These are phyloP conservation scores for Chiloscyllium punctatum DNA, from an alignment of 2,797 vertebrate species.

Conservation along the genomic window DNA sequence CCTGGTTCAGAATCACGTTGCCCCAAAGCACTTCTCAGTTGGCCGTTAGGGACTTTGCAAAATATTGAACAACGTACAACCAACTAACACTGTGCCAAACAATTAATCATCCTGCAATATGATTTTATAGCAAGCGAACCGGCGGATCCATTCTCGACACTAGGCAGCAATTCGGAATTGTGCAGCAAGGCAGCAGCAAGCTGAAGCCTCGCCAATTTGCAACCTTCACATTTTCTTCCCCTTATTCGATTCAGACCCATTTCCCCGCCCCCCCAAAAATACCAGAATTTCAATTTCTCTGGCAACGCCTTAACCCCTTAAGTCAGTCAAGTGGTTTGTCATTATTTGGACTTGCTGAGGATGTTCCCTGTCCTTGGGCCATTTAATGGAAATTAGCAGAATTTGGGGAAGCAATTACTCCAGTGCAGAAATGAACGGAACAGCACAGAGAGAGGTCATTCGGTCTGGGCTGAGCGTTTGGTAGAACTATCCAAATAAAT, in stretches of 20 bases:
- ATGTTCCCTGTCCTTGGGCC: background rate
- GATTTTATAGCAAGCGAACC: background rate
- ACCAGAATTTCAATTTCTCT: background rate
- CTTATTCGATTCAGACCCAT: background rate
- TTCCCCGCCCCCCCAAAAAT: background rate
- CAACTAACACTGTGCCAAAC: slow-evolving; percentile 7
- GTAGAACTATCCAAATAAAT: too few relatives aligned
- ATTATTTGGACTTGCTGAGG: background rate
- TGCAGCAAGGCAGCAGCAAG: background rate
- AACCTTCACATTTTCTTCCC: background rate
- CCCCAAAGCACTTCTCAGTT: slow-evolving; percentile 18
- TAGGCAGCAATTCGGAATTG: too few relatives aligned
- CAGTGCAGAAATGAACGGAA: background rate
- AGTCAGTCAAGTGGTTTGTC: background rate
- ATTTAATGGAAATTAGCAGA: background rate
- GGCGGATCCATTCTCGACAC: slow-evolving; percentile 3
- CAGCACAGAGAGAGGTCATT: background rate
- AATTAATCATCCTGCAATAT: slow-evolving; percentile 11
- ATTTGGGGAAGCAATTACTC: background rate
- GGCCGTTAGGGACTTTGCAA: slow-evolving; percentile 17
- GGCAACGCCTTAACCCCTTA: background rate
- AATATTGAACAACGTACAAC: slow-evolving; percentile 16
- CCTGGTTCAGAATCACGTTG: background rate
- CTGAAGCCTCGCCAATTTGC: background rate
- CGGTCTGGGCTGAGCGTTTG: background rate